phyloP scores from a whole-genome alignment of 1,140 invertebrate genomes.

The Wasmannia auropunctata region DNA sequence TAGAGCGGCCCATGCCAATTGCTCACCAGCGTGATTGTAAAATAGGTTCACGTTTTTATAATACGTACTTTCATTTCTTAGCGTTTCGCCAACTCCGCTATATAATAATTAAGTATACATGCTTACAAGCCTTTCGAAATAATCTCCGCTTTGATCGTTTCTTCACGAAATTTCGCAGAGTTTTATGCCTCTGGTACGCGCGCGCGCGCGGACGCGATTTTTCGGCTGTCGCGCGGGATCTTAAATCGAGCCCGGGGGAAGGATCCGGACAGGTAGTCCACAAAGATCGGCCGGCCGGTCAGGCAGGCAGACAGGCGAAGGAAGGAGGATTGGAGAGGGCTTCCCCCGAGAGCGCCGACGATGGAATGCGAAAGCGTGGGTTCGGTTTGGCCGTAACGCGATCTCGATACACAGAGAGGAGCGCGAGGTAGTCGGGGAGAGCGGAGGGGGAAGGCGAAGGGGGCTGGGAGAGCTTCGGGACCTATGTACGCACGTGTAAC shows the following conservation, averaged over 20 bases:
- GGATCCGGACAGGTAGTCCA: constrained; percentile 60
- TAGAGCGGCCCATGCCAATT: neutral
- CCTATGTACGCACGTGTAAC: constrained; percentile 60
- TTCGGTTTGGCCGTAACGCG: constrained; percentile 71
- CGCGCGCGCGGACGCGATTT: constrained; percentile 19
- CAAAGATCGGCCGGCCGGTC: constrained; percentile 35
- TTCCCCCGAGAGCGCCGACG: constrained; percentile 43
- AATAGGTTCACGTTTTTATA: constrained; percentile 2
- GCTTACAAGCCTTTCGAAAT: neutral
- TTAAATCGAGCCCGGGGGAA: neutral
- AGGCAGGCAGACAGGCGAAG: neutral
- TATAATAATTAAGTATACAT: neutral
- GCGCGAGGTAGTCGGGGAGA: neutral
- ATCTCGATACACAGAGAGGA: constrained; percentile 64
- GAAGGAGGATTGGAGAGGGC: constrained; percentile 34
- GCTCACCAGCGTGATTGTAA: neutral
- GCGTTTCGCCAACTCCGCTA: neutral
- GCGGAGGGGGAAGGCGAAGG: neutral
- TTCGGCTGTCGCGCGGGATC: constrained; percentile 44
- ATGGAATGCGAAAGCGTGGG: constrained; percentile 75
- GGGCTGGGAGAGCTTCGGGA: constrained; percentile 23
- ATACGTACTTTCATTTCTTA: neutral
- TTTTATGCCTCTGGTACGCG: constrained; percentile 1
- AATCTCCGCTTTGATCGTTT: neutral
- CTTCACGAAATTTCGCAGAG: neutral